Conservation (phyloP, 2,888 invertebrate species). For the Chloromyia formosa region DNA sequence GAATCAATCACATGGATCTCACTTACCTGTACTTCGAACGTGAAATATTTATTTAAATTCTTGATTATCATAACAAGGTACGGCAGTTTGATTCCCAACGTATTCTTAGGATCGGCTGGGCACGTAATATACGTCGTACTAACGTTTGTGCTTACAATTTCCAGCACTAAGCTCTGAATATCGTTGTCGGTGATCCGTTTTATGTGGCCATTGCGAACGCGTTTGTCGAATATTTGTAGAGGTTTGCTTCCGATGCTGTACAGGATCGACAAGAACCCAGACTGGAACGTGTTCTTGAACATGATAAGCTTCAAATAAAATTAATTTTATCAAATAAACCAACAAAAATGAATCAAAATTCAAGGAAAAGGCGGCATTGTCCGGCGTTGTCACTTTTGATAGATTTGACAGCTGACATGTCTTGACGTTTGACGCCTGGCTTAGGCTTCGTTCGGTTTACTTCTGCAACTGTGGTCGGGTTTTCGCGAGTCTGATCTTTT, state of each 20-base stretch:
- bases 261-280: constrained; percentile 83
- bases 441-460: neutral
- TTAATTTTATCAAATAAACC: neutral
- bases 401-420: neutral
- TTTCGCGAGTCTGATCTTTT: no score
- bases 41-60: constrained; percentile 92
- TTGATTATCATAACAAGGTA: constrained; percentile 95
- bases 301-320: constrained; percentile 61
- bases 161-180: constrained; percentile 90
- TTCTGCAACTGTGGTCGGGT: no score
- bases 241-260: constrained; percentile 89
- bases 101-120: constrained; percentile 89
- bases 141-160: constrained; percentile 93
- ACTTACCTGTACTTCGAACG: constrained; percentile 93
- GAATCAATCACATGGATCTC: no score
- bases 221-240: constrained; percentile 86
- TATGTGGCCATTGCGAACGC: constrained; percentile 92
- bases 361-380: neutral
- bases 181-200: constrained; percentile 94
- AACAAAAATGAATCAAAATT: neutral
- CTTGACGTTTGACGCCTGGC: neutral
- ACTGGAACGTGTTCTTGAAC: constrained; percentile 88
- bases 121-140: constrained; percentile 93
- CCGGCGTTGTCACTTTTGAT: no score
- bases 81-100: constrained; percentile 92